phyloP scores from a whole-genome alignment of 2,797 vertebrate species.

The Mormyrus proboscirostris region DNA sequence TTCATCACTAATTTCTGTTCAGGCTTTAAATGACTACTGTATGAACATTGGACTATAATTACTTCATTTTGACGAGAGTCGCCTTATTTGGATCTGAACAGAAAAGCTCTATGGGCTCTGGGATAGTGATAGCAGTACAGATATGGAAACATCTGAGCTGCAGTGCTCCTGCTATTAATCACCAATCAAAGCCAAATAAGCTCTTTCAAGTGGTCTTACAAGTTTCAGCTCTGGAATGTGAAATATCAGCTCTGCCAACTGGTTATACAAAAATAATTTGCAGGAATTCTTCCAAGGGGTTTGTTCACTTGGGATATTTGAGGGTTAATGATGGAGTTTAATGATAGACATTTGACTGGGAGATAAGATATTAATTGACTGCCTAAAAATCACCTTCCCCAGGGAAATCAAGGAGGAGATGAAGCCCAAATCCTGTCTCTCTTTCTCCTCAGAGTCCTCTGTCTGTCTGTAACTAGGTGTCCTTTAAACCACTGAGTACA shows the following conservation, averaged over 20 bases:
- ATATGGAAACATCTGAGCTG: background rate
- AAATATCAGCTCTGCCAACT: background rate
- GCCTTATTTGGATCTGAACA: background rate
- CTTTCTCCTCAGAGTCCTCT: background rate
- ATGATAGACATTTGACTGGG: slow-evolving; percentile 14
- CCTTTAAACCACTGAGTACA: background rate
- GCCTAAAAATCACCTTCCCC: slow-evolving; percentile 13
- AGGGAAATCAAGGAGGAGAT: slow-evolving; percentile 9
- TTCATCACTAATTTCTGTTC: background rate
- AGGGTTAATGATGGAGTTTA: slow-evolving; percentile 1
- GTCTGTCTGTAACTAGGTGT: slow-evolving; percentile 18
- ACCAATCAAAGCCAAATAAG: background rate
- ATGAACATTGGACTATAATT: background rate
- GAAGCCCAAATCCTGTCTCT: background rate
- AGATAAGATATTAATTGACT: slow-evolving; percentile 19
- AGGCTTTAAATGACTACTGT: background rate
- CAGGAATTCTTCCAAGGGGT: background rate
- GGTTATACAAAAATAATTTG: slow-evolving; percentile 4
- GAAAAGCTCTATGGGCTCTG: background rate
- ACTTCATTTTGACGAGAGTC: background rate
- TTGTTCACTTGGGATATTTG: background rate
- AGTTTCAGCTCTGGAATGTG: background rate
- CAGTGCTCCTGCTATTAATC: background rate
- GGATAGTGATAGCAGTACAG: background rate
- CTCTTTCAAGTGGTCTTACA: background rate